phyloP scores from a whole-genome alignment of 2,888 invertebrate genomes.

The Lithosia quadra region DNA sequence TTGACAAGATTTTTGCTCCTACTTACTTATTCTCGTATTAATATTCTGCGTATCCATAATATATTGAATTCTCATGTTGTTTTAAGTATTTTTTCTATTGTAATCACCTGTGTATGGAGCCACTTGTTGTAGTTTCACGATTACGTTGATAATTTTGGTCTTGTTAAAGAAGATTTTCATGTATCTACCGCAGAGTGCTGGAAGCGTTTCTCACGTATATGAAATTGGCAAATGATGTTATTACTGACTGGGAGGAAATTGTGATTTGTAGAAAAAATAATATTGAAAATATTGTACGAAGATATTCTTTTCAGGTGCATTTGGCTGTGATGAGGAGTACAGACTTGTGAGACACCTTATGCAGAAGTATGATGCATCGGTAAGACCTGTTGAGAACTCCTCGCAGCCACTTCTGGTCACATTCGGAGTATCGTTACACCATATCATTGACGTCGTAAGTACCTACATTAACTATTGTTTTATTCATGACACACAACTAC shows the following conservation, averaged over 20 bases:
- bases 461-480: constrained; percentile 11
- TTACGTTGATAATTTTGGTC: no score
- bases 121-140: no score
- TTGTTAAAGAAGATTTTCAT: neutral
- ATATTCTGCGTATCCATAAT: no score
- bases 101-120: no score
- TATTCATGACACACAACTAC: neutral
- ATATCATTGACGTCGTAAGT: constrained; percentile 95
- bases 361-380: constrained; percentile 92
- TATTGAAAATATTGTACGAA: neutral
- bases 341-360: constrained; percentile 90
- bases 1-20: no score
- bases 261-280: neutral
- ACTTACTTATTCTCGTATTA: no score
- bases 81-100: no score
- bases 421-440: constrained; percentile 93
- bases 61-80: no score
- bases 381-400: constrained; percentile 92
- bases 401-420: constrained; percentile 91
- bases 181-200: neutral
- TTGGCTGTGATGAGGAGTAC: constrained; percentile 89
- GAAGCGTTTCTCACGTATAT: neutral
- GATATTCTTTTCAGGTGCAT: constrained; percentile 56
- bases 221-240: neutral
- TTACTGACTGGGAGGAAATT: neutral